phyloP scores from a whole-genome alignment of 2,888 invertebrate species.

The Troides aeacus region DNA sequence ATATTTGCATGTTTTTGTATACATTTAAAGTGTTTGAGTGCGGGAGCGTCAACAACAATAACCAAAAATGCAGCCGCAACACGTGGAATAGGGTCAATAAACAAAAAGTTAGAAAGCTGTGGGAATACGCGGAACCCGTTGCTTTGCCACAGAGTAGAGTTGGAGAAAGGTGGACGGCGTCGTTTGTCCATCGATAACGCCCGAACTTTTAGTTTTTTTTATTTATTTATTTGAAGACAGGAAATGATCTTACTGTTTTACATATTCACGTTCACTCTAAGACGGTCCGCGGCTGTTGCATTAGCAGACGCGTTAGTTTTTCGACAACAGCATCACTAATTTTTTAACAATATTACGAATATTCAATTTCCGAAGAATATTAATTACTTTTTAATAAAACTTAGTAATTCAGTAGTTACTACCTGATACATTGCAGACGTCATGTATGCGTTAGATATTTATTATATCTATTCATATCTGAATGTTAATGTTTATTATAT shows the following conservation, averaged over 20 bases:
- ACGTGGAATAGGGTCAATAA: constrained; percentile 38
- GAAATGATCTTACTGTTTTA: constrained; percentile 16
- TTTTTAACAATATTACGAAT: neutral
- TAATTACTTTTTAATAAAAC: neutral
- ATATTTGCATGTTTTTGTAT: neutral
- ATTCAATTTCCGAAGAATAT: neutral
- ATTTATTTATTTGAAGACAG: constrained; percentile 8
- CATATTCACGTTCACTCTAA: constrained; percentile 3
- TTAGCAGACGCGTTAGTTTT: neutral
- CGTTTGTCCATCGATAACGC: constrained; percentile 1
- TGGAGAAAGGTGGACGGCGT: constrained; percentile 31
- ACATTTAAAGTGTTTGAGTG: no score
- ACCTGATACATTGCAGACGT: no score
- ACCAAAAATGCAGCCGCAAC: constrained; percentile 26
- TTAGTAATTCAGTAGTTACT: no score
- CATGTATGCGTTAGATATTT: no score
- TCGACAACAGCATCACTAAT: neutral
- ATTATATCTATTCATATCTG: no score
- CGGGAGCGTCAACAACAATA: neutral
- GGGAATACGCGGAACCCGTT: constrained; percentile 43
- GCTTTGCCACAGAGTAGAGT: constrained; percentile 30
- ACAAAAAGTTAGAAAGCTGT: constrained; percentile 47
- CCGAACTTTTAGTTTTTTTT: constrained; percentile 18
- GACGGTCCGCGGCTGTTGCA: neutral
- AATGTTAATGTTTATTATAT: no score